Evolutionary conservation across 1,140 invertebrate genomes (phyloP), one percentile per base, ranked within the genome.

Genomic region (Brachionus paranguensis): DNA sequence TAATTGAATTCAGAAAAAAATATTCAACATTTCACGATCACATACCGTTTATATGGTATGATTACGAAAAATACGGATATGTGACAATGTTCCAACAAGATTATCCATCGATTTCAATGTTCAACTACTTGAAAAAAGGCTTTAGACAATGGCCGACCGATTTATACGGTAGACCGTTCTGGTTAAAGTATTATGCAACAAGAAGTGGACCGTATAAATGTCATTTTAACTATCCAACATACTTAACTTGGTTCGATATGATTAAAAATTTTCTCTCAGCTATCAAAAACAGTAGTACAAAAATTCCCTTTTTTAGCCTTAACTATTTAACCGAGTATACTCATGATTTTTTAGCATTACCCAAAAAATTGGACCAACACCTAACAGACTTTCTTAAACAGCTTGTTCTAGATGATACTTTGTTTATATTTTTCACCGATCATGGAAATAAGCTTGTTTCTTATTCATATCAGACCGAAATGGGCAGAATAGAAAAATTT

Each of bases 391-490:
- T 64, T 20, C 27, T 64, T 3, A 20, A 64, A 64, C 55, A 27
- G 11, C 17, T 64, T 20, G 55, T 24, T 64, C 86, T 91, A 0
- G 88, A 91, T 50, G 89, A 92, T 85, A 92, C 92, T 0, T 88
- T 92, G 0, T 88, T 97, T 0, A 91, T 97, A 37, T 92, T 97
- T 17, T 91, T 96, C 85, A 96, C 95, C 86, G 96, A 98, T 88
- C 96, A 98, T 88, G 96, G 96, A 85, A 74, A 74, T 10, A 41
- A 33, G 12, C 70, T 74, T 41, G 29, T 17, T 27, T 74, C 17
- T 8, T 74, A 27, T 74, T 17, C 33, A 10, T 74, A 74, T 8
- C 10, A 17, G 33, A 27, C 70, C 6, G 70, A 74, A 33, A 74
- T 47, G n/a, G 70, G 70, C 17, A 11, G 29, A 41, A 27, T 74